Evolutionary conservation across 2,888 invertebrate species (phyloP), one percentile per base, ranked within the genome.

Genomic region (Andrena trimmerana): DNA sequence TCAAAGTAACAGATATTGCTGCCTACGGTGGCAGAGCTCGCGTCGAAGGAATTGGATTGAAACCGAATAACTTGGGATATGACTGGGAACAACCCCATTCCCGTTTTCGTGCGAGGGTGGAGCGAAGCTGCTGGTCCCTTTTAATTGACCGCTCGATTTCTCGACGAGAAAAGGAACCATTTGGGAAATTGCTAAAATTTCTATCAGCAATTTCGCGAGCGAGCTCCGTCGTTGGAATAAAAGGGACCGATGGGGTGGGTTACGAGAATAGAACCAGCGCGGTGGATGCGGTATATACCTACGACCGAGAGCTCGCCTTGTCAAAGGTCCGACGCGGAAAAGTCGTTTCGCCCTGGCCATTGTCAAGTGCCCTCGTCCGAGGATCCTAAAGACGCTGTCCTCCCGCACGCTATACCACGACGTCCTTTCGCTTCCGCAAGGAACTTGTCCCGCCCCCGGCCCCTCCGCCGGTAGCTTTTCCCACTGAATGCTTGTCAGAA

Each of bases 141-240:
- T 88, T 90, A 92, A 93, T 92, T 92, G 90, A 92, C 89, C 90
- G 88, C 86, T 91, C 90, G 86, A 91, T 90, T 91, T 91, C 87
- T 77, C 71, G 54, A 57, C 57, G 85, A 90, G 88, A 91, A 91
- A 42, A 91, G 78, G 88, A 79, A 92, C 90, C 92, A 92, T 93
- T 92, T 92, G 88, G 87, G 85, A 90, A 94, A 94, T 94, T 93
- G 92, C 93, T 90, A 90, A 92, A 93, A 91, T 93, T 90, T 91
- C 92, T 91, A 93, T 93, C 92, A 90, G 91, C 90, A 91, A 93
- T 92, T 93, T 86, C 79, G 67, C 80, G 79, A 52, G 67, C 60
- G 69, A 66, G 78, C 77, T 65, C 74, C 59, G 71, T 63, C 31
- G 66, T 10, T 68, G 65, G 80, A 83, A 86, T 84, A 79, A 78